Percentiles rank a stretch among this genome's conserved stretches.
Conservation (phyloP, 2,113 vertebrate species). For the Arizona elegans region DNA sequence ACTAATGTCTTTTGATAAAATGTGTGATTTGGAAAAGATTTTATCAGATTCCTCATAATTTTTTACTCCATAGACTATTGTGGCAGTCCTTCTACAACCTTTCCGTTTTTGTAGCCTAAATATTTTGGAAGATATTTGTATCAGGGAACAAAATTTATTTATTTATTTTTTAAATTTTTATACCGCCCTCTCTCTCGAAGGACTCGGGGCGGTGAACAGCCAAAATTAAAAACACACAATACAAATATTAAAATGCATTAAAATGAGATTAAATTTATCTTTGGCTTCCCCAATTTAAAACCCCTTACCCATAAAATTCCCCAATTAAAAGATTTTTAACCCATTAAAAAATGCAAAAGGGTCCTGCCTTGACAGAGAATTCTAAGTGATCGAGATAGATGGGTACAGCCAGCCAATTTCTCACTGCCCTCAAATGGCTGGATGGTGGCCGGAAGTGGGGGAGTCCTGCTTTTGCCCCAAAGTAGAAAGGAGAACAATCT, state of each 20-base stretch:
- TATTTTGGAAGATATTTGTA: not conserved
- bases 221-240: too few relatives aligned
- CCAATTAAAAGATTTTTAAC: too few relatives aligned
- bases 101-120: not conserved
- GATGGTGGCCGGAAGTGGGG: not conserved
- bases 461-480: not conserved
- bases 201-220: too few relatives aligned
- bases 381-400: not conserved
- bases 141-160: not conserved
- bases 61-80: not conserved
- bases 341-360: not conserved
- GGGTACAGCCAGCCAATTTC: not conserved
- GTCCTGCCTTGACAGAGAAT: not conserved
- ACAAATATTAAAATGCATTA: too few relatives aligned
- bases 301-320: too few relatives aligned
- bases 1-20: not conserved
- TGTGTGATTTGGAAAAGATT: not conserved
- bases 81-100: not conserved
- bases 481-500: not conserved
- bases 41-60: not conserved
- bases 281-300: too few relatives aligned
- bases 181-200: too few relatives aligned
- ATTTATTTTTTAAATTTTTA: too few relatives aligned
- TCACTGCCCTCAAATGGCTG: not conserved
- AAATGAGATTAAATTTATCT: too few relatives aligned